Percentiles rank a stretch among this genome's conserved stretches.
phyloP scores from a whole-genome alignment of 2,113 vertebrate species.

The Nibea albiflora region DNA sequence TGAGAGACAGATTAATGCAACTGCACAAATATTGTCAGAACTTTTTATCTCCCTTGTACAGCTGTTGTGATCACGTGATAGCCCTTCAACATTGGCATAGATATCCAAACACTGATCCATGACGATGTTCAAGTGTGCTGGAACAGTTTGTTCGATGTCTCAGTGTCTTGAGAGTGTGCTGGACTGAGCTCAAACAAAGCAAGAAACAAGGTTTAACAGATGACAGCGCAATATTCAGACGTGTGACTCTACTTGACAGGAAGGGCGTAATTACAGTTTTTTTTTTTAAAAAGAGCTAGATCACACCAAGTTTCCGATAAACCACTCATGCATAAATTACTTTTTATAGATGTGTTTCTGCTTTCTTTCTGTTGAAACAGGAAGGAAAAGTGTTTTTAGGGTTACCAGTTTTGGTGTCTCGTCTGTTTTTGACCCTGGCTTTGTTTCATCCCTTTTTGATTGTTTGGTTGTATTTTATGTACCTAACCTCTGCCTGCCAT shows the following conservation, averaged over 20 bases:
- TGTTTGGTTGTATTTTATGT: too few species aligned
- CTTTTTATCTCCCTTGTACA: neutral
- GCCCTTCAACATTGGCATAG: neutral
- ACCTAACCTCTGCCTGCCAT: too few species aligned
- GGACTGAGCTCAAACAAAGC: neutral
- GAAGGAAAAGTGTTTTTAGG: too few species aligned
- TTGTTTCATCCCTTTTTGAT: too few species aligned
- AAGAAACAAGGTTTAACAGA: too few species aligned
- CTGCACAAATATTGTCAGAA: too few species aligned
- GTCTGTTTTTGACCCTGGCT: too few species aligned
- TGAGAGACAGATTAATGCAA: too few species aligned
- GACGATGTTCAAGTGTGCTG: neutral
- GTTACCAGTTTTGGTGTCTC: too few species aligned
- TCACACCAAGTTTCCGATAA: neutral
- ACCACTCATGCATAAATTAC: neutral
- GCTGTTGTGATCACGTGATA: neutral
- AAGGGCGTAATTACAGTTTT: too few species aligned
- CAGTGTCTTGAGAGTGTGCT: neutral
- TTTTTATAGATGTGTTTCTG: neutral
- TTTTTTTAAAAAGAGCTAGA: too few species aligned
- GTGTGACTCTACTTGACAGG: too few species aligned
- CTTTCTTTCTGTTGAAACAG: neutral
- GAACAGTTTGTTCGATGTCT: neutral
- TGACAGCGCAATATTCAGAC: neutral
- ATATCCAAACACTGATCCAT: neutral